Conservation (phyloP, 2,797 vertebrate genomes). For the Acrossocheilus wenchowensis region DNA sequence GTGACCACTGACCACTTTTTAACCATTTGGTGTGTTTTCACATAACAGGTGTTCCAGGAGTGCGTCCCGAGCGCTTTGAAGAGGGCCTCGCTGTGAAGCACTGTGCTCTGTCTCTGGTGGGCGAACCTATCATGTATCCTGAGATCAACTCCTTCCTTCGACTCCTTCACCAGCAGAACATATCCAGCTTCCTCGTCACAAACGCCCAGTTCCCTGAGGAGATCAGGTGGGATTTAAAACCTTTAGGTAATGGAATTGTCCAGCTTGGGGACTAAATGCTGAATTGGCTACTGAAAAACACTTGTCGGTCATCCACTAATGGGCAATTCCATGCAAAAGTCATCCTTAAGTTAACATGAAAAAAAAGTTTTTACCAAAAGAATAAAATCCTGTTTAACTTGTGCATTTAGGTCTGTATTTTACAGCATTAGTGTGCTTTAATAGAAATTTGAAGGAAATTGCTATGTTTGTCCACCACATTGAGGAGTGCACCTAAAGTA, state of each 20-base stretch:
- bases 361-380: too few species aligned
- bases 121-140: conserved; percentile 96
- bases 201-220: conserved; percentile 94
- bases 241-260: background rate
- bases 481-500: too few species aligned
- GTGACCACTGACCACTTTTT: too few species aligned
- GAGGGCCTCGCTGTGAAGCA: conserved; percentile 87
- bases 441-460: too few species aligned
- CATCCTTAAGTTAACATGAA: too few species aligned
- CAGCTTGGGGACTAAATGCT: background rate
- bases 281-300: background rate
- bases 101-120: conserved; percentile 93
- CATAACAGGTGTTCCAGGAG: conserved; percentile 86
- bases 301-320: background rate
- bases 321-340: too few species aligned
- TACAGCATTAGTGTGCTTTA: too few species aligned
- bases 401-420: too few species aligned
- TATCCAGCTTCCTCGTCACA: conserved; percentile 95
- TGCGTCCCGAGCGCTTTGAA: conserved; percentile 82
- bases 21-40: background rate
- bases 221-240: conserved; percentile 82
- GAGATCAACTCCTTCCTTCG: conserved; percentile 89
- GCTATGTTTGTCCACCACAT: too few species aligned
- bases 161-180: conserved; percentile 84
- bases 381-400: too few species aligned